Evolutionary conservation across 2,888 invertebrate genomes (phyloP), one percentile per base, ranked within the genome.

Genomic region (Noctuana brunneofusca): DNA sequence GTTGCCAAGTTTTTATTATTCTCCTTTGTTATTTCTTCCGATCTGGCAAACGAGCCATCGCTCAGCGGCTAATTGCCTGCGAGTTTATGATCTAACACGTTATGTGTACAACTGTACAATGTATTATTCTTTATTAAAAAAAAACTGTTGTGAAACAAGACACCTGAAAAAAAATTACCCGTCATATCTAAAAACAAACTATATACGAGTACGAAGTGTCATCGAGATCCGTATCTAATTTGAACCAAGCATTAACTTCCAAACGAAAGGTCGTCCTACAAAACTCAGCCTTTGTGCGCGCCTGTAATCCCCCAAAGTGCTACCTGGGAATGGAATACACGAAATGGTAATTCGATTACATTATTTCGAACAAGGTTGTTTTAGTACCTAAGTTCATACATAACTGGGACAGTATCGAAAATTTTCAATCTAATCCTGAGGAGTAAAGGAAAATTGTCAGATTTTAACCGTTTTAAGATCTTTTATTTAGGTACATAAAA

Each of bases 261-360:
- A 72, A 65, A 64, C 58, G 38, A 71, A 74, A 75, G 73, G 74
- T 73, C 73, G 68, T 65, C 69, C 49, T 68, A 68, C 68, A 66
- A 70, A 22, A 49, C 22, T 68, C 46, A 64, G 69, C 68, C 71
- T 65, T 68, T 70, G 66, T 75, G 68, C 68, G 67, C 4, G 41
- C 16, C 62, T 64, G 73, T 76, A 81, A 83, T 81, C 73, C 80
- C 79, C 58, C 72, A 78, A 83, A 79, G 12, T 49, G 22, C 24
- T 71, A 68, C 74, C 59, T 46, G 22, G 14, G 30, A 60, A 24
- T n/a, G 46, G 53, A 48, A 30, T 32, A 53, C 43, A 74, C 71
- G 69, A 75, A 73, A 79, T 75, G 69, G 72, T 73, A 76, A 76
- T 81, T 74, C 70, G 60, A 66, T 68, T 67, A 59, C 43, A 64